These are phyloP conservation scores for Natrix natrix DNA, from an alignment of 2,797 vertebrate species.

Conservation along the genomic window DNA sequence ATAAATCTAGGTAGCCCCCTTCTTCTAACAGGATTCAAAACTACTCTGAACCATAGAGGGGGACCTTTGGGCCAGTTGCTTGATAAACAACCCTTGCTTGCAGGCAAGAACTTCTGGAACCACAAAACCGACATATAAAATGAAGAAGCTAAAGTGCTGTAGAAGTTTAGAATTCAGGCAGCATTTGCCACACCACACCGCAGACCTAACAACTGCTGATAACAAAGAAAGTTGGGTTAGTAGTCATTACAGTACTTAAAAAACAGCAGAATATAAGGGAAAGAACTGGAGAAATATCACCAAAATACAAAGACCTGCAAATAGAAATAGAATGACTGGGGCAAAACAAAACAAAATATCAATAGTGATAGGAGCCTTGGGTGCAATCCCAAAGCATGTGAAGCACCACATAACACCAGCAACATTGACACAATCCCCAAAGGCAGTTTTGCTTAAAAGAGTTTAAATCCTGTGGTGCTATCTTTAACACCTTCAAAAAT, in stretches of 20 bases:
- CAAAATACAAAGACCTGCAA: not conserved
- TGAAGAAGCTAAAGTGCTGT: not conserved
- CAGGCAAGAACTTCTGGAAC: not conserved
- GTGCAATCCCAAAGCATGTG: not conserved
- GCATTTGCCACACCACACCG: not conserved
- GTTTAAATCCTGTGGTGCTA: not conserved
- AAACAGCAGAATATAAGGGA: not conserved
- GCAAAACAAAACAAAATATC: not conserved
- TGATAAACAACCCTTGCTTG: not conserved
- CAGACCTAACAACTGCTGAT: not conserved
- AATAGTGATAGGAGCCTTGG: not conserved
- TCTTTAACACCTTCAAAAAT: not conserved
- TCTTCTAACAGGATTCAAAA: not conserved
- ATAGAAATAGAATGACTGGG: not conserved
- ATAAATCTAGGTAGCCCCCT: not conserved
- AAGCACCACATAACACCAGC: not conserved
- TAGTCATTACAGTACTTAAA: not conserved
- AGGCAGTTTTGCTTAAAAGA: not conserved
- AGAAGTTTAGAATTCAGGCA: not conserved
- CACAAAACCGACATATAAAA: not conserved
- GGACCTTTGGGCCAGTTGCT: not conserved
- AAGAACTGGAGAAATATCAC: not conserved
- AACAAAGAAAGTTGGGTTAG: not conserved
- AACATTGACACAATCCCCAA: not conserved
- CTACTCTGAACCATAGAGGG: not conserved